Evolutionary conservation across 2,797 vertebrate genomes (phyloP).

Genomic region (Coendou prehensilis): DNA sequence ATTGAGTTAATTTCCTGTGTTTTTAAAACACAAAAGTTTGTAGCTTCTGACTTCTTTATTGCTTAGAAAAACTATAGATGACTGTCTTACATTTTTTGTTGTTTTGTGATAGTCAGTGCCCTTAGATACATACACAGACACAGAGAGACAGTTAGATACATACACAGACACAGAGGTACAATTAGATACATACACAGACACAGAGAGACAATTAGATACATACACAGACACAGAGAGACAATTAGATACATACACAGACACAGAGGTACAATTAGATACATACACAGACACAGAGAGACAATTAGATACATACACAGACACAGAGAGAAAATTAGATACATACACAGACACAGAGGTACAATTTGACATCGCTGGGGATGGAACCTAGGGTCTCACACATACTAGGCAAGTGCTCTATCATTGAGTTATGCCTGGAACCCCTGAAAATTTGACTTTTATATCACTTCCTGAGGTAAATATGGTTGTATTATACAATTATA

Average conservation of each 20-base stretch:
- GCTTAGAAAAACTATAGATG: slow-evolving; percentile 9
- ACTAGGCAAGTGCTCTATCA: neutral
- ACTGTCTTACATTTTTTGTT: neutral
- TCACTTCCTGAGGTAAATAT: neutral
- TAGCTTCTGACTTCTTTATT: slow-evolving; percentile 1
- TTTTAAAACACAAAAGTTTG: neutral
- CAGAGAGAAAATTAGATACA: neutral
- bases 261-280: too few relatives aligned
- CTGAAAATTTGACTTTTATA: neutral
- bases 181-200: neutral
- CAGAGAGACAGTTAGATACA: neutral
- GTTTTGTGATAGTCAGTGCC: neutral
- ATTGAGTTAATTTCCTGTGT: neutral
- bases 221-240: too few relatives aligned
- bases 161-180: neutral
- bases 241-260: too few relatives aligned
- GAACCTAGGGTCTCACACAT: neutral
- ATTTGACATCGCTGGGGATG: neutral
- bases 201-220: too few relatives aligned
- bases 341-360: neutral
- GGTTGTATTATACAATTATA: neutral
- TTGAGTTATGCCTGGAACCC: too few relatives aligned
- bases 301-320: too few relatives aligned
- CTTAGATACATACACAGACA: neutral
- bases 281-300: too few relatives aligned